phyloP scores from a whole-genome alignment of 2,888 invertebrate species.

The Synergus laeviventris region DNA sequence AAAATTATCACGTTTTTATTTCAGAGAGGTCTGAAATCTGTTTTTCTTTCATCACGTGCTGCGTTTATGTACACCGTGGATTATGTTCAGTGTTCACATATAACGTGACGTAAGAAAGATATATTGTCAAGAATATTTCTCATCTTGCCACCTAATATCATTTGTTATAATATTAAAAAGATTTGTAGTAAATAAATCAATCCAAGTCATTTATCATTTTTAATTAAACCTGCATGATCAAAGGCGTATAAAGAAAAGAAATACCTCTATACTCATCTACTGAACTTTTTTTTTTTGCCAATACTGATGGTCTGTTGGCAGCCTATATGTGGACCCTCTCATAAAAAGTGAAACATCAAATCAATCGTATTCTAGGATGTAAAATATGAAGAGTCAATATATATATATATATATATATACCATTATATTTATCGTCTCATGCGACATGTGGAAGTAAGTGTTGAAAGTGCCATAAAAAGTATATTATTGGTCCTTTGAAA shows the following conservation, averaged over 20 bases:
- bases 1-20: neutral
- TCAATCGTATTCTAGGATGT: neutral
- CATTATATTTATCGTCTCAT: neutral
- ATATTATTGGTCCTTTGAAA: neutral
- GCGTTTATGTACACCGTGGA: too few species aligned
- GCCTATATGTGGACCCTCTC: neutral
- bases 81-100: too few species aligned
- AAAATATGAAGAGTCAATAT: neutral
- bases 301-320: neutral
- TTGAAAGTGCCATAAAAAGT: neutral
- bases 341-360: neutral
- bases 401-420: too few species aligned
- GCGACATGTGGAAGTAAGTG: neutral
- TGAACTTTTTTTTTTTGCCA: too few species aligned
- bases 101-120: too few species aligned
- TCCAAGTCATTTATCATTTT: too few species aligned
- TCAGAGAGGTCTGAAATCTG: neutral
- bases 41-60: too few species aligned
- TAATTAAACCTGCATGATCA: neutral
- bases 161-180: too few species aligned
- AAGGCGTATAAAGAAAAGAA: neutral
- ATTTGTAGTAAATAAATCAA: too few species aligned
- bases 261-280: too few species aligned
- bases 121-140: neutral
- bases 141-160: too few species aligned